Percentiles rank a stretch among this genome's conserved stretches.
Conservation (phyloP, 2,888 invertebrate species). For the Hydrotaea diabolus region DNA sequence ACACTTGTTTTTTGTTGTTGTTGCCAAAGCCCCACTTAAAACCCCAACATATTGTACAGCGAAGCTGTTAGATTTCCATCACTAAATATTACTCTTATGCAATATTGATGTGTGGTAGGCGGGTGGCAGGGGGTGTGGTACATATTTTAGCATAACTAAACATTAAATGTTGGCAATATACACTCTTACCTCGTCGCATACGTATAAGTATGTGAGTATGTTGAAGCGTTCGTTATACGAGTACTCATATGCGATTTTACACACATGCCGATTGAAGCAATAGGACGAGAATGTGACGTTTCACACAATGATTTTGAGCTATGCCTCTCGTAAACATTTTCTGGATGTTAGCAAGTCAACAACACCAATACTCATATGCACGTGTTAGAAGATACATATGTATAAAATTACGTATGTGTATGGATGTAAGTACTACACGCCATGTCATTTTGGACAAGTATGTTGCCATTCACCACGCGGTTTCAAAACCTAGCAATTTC, state of each 20-base stretch:
- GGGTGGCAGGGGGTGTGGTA: not conserved
- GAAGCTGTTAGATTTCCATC: slow-evolving; percentile 33
- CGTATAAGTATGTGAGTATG: no score
- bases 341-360: slow-evolving; percentile 12
- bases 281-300: slow-evolving; percentile 1
- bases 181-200: not conserved
- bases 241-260: not conserved
- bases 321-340: not conserved
- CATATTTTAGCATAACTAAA: slow-evolving; percentile 39
- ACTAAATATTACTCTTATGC: slow-evolving; percentile 34
- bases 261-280: not conserved
- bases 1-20: not conserved
- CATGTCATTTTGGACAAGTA: not conserved
- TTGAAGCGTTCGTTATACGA: not conserved
- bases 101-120: slow-evolving; percentile 21
- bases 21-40: slow-evolving; percentile 35
- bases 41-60: slow-evolving; percentile 22
- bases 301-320: slow-evolving; percentile 21
- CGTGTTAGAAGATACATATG: not conserved
- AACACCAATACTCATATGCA: slow-evolving; percentile 14
- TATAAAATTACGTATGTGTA: not conserved
- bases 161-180: slow-evolving; percentile 24
- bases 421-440: not conserved
- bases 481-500: slow-evolving; percentile 37
- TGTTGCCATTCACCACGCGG: slow-evolving; percentile 5